Evolutionary conservation across 2,113 vertebrate species (phyloP).

Genomic region (Rhegmatorhina hoffmannsi): DNA sequence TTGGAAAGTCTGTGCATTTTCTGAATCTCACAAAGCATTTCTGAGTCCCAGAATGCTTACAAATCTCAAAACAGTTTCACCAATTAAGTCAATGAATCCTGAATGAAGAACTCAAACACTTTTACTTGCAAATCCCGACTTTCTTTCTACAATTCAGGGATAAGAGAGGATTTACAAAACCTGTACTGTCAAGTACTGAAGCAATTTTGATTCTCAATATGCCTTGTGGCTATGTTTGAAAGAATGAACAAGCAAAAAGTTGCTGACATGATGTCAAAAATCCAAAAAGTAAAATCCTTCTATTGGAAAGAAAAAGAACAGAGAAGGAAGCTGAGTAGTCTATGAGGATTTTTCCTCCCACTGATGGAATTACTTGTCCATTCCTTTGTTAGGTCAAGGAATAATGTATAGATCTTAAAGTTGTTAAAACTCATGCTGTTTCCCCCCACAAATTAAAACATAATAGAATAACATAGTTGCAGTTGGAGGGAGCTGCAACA

Average conservation of each 20-base stretch:
- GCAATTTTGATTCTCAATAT: conserved; percentile 32
- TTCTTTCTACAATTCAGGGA: conserved; percentile 9
- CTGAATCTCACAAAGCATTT: conserved; percentile 24
- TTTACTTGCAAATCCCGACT: conserved; percentile 51
- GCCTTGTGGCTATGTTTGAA: neutral
- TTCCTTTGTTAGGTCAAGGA: neutral
- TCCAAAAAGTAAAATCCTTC: neutral
- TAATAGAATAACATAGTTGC: neutral
- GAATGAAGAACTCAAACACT: neutral
- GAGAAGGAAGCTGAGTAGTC: neutral
- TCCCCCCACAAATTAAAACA: neutral
- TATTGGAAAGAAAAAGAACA: neutral
- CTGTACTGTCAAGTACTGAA: neutral
- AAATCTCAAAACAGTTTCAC: conserved; percentile 23
- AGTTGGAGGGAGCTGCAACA: neutral
- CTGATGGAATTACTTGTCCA: neutral
- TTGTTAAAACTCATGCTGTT: neutral
- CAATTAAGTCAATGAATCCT: conserved; percentile 20
- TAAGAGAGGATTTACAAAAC: conserved; percentile 46
- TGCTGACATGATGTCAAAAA: neutral
- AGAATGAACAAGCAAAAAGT: neutral
- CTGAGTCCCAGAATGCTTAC: neutral
- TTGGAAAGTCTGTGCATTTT: neutral
- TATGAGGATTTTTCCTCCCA: neutral
- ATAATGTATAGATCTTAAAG: neutral